Evolutionary conservation across 2,797 vertebrate species (phyloP).

Genomic region (Vireo griseus): DNA sequence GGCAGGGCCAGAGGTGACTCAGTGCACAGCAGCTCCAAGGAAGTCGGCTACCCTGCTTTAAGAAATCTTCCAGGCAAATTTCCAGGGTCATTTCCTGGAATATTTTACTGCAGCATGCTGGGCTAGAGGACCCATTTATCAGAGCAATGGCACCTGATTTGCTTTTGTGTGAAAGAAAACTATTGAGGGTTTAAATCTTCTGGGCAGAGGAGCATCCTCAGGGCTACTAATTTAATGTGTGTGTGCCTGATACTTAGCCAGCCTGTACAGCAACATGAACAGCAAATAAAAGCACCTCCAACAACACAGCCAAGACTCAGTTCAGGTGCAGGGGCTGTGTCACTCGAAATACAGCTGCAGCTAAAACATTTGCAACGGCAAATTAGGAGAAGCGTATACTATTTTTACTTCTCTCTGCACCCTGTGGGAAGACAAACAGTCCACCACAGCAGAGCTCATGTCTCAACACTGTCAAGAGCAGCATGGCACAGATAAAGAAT

Average conservation of each 20-base stretch:
- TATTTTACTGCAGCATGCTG: neutral
- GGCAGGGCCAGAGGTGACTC: neutral
- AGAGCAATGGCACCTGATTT: neutral
- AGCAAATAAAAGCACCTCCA: neutral
- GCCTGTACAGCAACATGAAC: neutral
- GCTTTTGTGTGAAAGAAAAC: neutral
- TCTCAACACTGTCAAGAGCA: rapidly evolving
- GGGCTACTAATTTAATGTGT: neutral
- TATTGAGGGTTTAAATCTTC: neutral
- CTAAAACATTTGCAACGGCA: neutral
- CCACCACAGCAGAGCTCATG: neutral
- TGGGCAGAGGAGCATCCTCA: neutral
- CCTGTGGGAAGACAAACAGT: neutral
- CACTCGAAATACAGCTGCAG: neutral
- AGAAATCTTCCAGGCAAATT: neutral
- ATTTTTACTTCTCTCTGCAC: neutral
- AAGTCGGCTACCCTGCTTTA: rapidly evolving
- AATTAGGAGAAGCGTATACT: neutral
- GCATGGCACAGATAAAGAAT: rapidly evolving
- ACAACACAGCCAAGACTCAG: neutral
- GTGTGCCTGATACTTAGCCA: neutral
- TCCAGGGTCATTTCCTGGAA: neutral
- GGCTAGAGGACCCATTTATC: neutral
- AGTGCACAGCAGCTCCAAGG: rapidly evolving
- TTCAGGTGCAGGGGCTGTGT: neutral